A percentile compares a stretch with the other conserved stretches of the same genome.
These are phyloP conservation scores for Oryzias curvinotus DNA, from an alignment of 2,113 vertebrate genomes.

Conservation along the genomic window DNA sequence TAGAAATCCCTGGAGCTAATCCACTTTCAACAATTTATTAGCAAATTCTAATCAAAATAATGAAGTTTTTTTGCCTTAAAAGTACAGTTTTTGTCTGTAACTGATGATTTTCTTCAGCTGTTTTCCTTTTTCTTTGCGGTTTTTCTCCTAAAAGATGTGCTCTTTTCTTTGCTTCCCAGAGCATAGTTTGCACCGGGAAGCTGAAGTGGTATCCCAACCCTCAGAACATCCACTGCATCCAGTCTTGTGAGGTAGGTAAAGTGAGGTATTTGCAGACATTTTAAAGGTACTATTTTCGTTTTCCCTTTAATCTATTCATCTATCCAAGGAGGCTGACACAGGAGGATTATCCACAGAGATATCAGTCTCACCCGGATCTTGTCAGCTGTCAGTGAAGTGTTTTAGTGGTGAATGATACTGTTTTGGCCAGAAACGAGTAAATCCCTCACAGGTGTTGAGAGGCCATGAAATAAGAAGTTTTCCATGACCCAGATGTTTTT, in stretches of 20 bases:
- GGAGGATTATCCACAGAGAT: conserved; percentile 7
- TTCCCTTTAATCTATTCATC: not conserved
- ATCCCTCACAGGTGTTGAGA: conserved; percentile 17
- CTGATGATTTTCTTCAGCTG: no score
- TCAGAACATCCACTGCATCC: conserved; percentile 86
- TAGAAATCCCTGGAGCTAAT: conserved; percentile 15
- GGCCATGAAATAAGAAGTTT: not conserved
- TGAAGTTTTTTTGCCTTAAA: no score
- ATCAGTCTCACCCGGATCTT: conserved; percentile 8
- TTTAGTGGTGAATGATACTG: conserved; percentile 20
- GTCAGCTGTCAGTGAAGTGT: conserved; percentile 13
- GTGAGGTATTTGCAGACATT: conserved; percentile 1
- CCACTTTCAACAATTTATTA: no score
- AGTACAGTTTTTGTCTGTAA: no score
- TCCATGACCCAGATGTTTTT: conserved; percentile 1
- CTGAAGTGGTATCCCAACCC: conserved; percentile 90
- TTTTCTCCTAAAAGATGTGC: conserved; percentile 11
- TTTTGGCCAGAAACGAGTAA: conserved; percentile 2
- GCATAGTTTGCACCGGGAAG: conserved; percentile 89
- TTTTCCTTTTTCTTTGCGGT: conserved; percentile 16
- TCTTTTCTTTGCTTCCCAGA: conserved; percentile 70
- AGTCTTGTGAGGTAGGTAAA: conserved; percentile 89
- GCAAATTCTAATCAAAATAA: no score
- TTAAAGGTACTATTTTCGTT: not conserved
- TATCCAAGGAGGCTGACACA: not conserved